Conservation (phyloP, 2,113 vertebrate genomes). For the Mustela nigripes region DNA sequence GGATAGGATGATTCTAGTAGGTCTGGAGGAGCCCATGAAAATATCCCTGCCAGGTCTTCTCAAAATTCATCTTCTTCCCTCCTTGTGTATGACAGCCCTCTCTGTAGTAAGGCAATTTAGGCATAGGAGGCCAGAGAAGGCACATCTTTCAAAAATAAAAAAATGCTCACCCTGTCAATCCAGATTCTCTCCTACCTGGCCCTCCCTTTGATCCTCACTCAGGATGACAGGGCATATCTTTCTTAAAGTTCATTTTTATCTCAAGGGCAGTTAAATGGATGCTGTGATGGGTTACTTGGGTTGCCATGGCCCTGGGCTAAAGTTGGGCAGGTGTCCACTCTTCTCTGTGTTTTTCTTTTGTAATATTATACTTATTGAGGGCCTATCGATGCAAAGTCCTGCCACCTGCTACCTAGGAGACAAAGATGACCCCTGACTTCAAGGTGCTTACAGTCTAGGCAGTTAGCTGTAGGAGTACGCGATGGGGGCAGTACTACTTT, state of each 20-base stretch:
- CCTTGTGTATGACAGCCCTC: not conserved
- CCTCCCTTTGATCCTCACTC: not conserved
- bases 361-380: not conserved
- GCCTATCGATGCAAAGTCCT: not conserved
- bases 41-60: constrained; percentile 58
- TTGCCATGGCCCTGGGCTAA: not conserved
- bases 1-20: constrained; percentile 66
- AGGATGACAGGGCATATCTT: not conserved
- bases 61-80: not conserved
- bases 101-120: not conserved
- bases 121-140: not conserved
- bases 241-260: not conserved
- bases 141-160: not conserved
- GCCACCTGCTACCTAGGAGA: not conserved
- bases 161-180: not conserved
- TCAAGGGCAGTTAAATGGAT: not conserved
- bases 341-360: not conserved
- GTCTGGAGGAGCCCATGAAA: constrained; percentile 71
- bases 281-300: no score
- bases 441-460: not conserved
- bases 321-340: not conserved
- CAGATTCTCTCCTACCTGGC: not conserved
- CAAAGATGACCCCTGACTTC: not conserved
- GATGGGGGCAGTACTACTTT: accelerated
- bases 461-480: not conserved